phyloP scores from a whole-genome alignment of 37 sponge, comb jelly and placozoan genomes.

The Agelas oroides region DNA sequence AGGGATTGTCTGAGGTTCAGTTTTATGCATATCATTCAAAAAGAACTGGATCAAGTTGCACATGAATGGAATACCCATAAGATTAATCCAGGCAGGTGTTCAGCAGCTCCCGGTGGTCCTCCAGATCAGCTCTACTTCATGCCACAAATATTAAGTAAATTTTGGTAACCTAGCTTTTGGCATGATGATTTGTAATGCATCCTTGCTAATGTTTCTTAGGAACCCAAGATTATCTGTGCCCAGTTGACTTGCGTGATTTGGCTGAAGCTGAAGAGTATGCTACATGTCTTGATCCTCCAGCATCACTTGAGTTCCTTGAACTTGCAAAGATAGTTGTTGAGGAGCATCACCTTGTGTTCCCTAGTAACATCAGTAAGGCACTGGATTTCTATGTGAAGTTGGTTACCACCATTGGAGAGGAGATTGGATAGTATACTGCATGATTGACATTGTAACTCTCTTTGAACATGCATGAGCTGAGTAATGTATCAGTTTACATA shows the following conservation, averaged over 20 bases:
- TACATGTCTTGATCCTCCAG: not conserved
- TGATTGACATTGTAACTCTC: too few species aligned
- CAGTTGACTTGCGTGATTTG: not conserved
- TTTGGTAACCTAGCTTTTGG: too few species aligned
- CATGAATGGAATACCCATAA: slow-evolving; percentile 17
- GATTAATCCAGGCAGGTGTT: not conserved
- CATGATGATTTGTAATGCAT: not conserved
- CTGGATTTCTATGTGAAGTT: not conserved
- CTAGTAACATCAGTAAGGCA: not conserved
- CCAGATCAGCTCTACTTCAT: not conserved
- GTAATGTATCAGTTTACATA: too few species aligned
- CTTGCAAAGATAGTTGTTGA: not conserved
- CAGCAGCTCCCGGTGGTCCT: too few species aligned
- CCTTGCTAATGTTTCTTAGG: not conserved
- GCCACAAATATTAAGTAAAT: not conserved
- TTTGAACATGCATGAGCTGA: too few species aligned
- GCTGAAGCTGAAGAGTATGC: not conserved
- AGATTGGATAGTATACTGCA: too few species aligned
- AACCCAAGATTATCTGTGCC: not conserved
- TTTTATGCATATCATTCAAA: slow-evolving; percentile 7
- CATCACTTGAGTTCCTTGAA: not conserved
- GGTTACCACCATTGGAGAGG: not conserved
- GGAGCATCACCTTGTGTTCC: not conserved
- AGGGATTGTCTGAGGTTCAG: slow-evolving; percentile 10
- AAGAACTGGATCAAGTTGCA: not conserved